Evolutionary conservation across 2,113 vertebrate genomes (phyloP).

Genomic region (Panurus biarmicus): DNA sequence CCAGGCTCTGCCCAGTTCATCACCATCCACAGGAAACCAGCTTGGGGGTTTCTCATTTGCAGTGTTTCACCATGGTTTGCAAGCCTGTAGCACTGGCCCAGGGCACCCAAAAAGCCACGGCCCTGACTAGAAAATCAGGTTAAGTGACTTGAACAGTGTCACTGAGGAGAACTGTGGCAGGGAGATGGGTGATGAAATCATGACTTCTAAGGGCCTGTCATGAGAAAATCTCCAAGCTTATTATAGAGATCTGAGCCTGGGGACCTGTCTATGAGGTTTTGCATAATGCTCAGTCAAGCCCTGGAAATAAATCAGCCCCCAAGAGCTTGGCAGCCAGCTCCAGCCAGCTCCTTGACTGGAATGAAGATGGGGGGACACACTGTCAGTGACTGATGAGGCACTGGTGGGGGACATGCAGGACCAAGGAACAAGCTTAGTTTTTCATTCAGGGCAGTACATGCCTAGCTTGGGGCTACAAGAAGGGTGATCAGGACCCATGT

Average conservation of each 20-base stretch:
- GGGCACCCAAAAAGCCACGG: not conserved
- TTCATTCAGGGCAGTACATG: not conserved
- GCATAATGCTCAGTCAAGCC: not conserved
- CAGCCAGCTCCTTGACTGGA: not conserved
- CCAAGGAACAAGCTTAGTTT: not conserved
- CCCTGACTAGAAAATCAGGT: not conserved
- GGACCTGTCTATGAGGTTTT: not conserved
- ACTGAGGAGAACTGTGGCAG: not conserved
- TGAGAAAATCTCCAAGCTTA: not conserved
- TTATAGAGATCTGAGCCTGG: not conserved
- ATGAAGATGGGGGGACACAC: not conserved
- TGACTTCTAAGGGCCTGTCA: not conserved
- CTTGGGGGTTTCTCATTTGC: not conserved
- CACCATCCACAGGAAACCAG: not conserved
- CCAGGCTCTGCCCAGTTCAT: not conserved
- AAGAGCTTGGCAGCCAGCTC: not conserved
- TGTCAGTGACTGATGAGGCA: accelerated
- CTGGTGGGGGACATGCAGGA: not conserved
- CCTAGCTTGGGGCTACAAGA: not conserved
- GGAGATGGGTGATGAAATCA: not conserved
- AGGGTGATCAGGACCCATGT: not conserved
- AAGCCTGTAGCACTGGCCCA: not conserved
- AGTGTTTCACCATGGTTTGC: not conserved
- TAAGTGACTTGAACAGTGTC: not conserved
- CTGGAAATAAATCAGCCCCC: not conserved